Evolutionary conservation across 2,888 invertebrate genomes (phyloP).

Genomic region (Seira ritae): DNA sequence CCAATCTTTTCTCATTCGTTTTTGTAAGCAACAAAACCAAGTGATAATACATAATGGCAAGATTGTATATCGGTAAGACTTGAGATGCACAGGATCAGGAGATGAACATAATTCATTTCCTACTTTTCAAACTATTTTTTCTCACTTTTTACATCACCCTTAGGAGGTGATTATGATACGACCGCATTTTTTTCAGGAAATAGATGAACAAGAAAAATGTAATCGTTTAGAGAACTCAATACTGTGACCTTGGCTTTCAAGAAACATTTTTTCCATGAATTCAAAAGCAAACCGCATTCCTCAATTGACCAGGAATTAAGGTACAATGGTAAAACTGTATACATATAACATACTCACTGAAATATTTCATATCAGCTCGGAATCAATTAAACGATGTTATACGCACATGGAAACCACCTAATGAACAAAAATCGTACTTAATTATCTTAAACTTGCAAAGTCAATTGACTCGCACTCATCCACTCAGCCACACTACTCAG

Average conservation of each 20-base stretch:
- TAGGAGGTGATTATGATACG: not conserved
- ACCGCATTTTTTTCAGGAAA: not conserved
- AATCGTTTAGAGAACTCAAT: not conserved
- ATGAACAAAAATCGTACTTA: no score
- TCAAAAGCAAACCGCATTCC: no score
- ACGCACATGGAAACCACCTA: no score
- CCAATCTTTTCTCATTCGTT: slow-evolving; percentile 13
- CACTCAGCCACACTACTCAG: no score
- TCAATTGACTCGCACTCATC: no score
- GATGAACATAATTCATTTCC: not conserved
- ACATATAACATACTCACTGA: not conserved
- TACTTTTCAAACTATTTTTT: not conserved
- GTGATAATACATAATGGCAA: not conserved
- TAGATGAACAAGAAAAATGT: not conserved
- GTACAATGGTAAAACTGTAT: no score
- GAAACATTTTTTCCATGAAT: no score
- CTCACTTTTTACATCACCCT: not conserved
- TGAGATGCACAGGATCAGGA: not conserved
- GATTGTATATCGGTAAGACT: not conserved
- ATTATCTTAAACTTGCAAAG: no score
- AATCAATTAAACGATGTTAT: no score
- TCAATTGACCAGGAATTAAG: no score
- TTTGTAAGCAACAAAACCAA: slow-evolving; percentile 37
- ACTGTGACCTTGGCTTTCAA: no score
- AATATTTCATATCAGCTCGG: no score